Evolutionary conservation across 1,140 invertebrate genomes (phyloP).

Genomic region (Trichomalopsis sarcophagae): DNA sequence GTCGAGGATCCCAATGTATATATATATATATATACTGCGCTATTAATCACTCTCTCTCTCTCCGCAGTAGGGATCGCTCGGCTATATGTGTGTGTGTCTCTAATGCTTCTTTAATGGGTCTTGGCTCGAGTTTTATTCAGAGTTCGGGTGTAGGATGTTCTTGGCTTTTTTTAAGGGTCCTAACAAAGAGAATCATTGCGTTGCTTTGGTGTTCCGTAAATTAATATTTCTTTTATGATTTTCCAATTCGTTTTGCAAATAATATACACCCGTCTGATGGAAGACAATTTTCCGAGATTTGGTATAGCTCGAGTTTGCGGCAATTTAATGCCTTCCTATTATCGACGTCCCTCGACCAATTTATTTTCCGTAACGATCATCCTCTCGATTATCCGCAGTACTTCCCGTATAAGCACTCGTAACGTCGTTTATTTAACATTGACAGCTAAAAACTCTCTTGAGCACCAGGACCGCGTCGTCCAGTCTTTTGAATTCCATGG

Average conservation of each 20-base stretch:
- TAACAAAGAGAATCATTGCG: background rate
- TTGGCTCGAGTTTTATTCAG: background rate
- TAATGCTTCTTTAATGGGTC: constrained; percentile 42
- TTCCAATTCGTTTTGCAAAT: too few relatives aligned
- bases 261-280: background rate
- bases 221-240: too few relatives aligned
- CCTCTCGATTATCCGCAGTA: background rate
- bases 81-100: background rate
- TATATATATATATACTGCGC: constrained; percentile 19
- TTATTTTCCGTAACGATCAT: constrained; percentile 34
- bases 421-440: background rate
- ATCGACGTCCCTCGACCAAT: constrained; percentile 31
- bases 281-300: background rate
- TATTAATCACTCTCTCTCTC: constrained; percentile 23
- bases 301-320: background rate
- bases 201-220: background rate
- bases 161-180: background rate
- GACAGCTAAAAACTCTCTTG: background rate
- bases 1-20: background rate
- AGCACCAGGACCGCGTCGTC: constrained; percentile 39
- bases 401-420: background rate
- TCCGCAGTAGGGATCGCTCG: too few relatives aligned
- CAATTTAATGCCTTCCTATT: constrained; percentile 32
- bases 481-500: constrained; percentile 18
- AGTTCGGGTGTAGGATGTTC: background rate